Percentiles rank a stretch among this genome's conserved stretches.
These are phyloP conservation scores for Cathartes aura DNA, from an alignment of 2,113 vertebrate genomes.

Conservation along the genomic window DNA sequence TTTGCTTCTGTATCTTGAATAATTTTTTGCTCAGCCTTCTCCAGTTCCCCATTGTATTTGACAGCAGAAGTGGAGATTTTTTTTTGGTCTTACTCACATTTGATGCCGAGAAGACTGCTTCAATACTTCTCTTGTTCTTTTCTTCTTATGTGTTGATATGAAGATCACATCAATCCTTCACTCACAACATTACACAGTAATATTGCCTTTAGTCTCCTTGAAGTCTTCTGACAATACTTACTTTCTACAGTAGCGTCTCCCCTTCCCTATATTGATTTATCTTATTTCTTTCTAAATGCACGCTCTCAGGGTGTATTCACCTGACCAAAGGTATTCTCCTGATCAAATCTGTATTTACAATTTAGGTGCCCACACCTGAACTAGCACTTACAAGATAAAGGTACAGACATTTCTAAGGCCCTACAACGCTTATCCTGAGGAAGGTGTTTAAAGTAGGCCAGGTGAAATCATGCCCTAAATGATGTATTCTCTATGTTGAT, in stretches of 20 bases:
- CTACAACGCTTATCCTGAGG: background rate
- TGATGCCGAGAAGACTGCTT: background rate
- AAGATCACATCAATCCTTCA: background rate
- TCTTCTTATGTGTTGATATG: background rate
- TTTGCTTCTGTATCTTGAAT: background rate
- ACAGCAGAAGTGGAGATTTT: background rate
- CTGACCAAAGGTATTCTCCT: background rate
- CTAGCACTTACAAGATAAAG: background rate
- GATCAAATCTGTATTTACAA: background rate
- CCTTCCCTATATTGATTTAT: background rate
- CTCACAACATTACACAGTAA: background rate
- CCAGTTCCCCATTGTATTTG: background rate
- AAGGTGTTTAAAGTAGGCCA: background rate
- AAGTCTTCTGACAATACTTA: background rate
- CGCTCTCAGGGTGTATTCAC: background rate
- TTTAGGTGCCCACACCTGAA: background rate
- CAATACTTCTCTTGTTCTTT: background rate
- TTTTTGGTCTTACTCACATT: background rate
- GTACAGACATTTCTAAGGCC: background rate
- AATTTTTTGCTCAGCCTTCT: background rate
- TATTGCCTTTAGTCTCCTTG: background rate
- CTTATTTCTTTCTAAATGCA: background rate
- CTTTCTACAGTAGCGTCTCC: background rate
- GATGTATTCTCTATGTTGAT: background rate
- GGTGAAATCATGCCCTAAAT: background rate